Evolutionary conservation across 2,888 invertebrate species (phyloP), one percentile per base, ranked within the genome.

Genomic region (Drosophila silvestris): DNA sequence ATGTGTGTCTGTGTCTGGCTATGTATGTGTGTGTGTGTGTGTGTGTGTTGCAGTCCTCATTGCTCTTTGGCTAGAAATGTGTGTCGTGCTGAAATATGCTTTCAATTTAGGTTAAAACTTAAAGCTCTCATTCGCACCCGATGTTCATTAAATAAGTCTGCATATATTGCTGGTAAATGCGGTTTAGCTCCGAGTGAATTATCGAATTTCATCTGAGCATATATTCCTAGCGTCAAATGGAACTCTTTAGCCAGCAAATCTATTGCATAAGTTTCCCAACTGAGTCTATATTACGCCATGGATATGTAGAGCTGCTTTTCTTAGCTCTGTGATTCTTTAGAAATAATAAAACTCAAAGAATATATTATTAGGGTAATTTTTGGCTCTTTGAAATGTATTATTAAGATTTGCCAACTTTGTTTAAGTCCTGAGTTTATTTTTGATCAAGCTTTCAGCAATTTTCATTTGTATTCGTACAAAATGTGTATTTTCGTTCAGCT

Each of bases 31-130:
- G 28, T 35, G 19, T 47, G 9, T 44, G 28, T 56, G 47, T 47
- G 7, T 19, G n/a, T 54, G 37, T 51, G 16, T 39, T 62, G 68
- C 69, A 74, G 67, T 74, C 65, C 64, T 66, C 32, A 57, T 66
- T 61, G 67, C 61, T 63, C 47, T 68, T 44, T 65, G 71, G 51
- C 64, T 74, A 68, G 33, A 76, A 90, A 91, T 90, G 84, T 91
- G 82, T 88, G 88, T 82, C 86, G 77, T 74, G 41, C 64, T 74
- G 66, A 79, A 72, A 78, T 70, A 71, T 67, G 69, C 70, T 73
- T 66, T 75, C 72, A 80, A 89, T 83, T 82, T 87, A 65, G 85
- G 90, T 89, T 91, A 83, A 74, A 89, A 77, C 72, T 90, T 87
- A 87, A 87, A 87, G 89, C 65, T 68, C 32, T 41, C 30, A 7